A percentile compares a stretch with the other conserved stretches of the same genome.
Conservation (phyloP, 2,888 invertebrate genomes). For the Drosophila merina region DNA sequence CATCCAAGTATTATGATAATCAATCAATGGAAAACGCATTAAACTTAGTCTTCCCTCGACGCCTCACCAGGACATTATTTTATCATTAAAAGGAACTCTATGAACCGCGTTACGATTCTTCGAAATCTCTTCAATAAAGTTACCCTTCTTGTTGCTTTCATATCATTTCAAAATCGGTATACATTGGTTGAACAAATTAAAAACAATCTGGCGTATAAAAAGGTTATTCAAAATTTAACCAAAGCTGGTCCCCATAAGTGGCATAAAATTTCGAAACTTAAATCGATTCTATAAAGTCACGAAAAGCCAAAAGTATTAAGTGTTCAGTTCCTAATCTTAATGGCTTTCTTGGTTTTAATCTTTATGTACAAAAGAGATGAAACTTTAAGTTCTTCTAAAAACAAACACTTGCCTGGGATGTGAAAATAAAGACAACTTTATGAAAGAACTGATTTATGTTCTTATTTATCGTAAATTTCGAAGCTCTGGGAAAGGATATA, state of each 20-base stretch:
- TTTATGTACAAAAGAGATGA: constrained; percentile 2
- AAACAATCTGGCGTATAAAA: constrained; percentile 18
- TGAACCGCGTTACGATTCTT: constrained; percentile 17
- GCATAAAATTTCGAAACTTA: constrained; percentile 15
- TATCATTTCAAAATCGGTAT: constrained; percentile 6
- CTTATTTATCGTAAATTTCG: background rate
- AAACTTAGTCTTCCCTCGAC: constrained; percentile 13
- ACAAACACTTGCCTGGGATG: background rate
- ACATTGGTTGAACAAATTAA: constrained; percentile 21
- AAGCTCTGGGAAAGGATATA: constrained; percentile 7
- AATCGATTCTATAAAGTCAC: constrained; percentile 16
- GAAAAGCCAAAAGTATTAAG: background rate
- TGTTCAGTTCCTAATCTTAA: background rate
- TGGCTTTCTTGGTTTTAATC: background rate
- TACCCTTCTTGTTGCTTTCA: background rate
- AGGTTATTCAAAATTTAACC: constrained; percentile 28
- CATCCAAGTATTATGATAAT: constrained; percentile 35
- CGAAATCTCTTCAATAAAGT: constrained; percentile 4
- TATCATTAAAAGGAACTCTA: constrained; percentile 46
- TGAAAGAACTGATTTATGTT: background rate
- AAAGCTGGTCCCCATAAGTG: constrained; percentile 28
- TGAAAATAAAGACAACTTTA: background rate
- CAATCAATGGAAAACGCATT: constrained; percentile 36
- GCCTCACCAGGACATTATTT: constrained; percentile 39
- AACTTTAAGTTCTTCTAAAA: background rate